Evolutionary conservation across 2,113 vertebrate genomes (phyloP).

Genomic region (Tragelaphus imberbis): DNA sequence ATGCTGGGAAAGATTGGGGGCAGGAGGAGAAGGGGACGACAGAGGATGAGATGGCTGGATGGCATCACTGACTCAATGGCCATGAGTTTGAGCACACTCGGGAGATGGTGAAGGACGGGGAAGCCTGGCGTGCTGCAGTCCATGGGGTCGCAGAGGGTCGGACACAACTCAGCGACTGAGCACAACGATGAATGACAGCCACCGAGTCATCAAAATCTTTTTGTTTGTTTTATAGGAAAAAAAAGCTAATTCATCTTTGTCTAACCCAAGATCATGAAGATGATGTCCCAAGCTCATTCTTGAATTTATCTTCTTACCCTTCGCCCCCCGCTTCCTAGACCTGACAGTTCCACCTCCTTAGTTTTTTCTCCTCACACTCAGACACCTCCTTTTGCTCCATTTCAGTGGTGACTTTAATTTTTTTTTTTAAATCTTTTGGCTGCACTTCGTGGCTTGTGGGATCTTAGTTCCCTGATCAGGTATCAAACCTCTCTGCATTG

Average conservation of each 20-base stretch:
- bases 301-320: background rate
- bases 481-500: background rate
- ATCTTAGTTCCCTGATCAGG: background rate
- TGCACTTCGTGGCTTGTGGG: background rate
- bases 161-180: background rate
- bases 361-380: background rate
- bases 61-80: background rate
- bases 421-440: background rate
- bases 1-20: background rate
- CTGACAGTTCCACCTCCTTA: background rate
- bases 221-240: background rate
- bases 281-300: background rate
- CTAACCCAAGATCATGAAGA: background rate
- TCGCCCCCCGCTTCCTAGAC: background rate
- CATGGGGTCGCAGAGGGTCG: background rate
- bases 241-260: background rate
- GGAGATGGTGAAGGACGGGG: background rate
- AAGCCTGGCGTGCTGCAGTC: background rate
- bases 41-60: background rate
- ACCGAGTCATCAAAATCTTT: background rate
- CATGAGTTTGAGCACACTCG: background rate
- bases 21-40: background rate
- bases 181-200: background rate
- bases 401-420: background rate
- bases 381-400: background rate